Evolutionary conservation across 92 coral and sea anemone species (phyloP), one percentile per base, ranked within the genome.

Genomic region (Chrysogorgia sp.): DNA sequence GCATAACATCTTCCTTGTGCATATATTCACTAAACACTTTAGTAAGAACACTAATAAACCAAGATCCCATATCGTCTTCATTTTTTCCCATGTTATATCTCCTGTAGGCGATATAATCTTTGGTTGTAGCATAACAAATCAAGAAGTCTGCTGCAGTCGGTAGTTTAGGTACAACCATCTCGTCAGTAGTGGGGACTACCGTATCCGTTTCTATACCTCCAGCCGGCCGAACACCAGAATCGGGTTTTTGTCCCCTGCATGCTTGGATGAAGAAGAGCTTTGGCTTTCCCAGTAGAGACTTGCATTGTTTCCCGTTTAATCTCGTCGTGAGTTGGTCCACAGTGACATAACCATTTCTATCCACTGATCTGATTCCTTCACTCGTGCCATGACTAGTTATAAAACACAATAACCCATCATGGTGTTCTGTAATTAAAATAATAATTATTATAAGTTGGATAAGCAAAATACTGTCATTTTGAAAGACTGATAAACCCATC

Each of bases 261-360:
- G 97, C 97, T 62, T 90, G 91, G 40, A 96, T 67, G 81, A 96
- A 96, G 86, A 96, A 92, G 57, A 96, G 74, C 79, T 96, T 96
- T 23, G 99, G 99, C 63, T 96, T 96, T 49, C 90, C 87, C n/a
- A 79, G 77, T 67, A 96, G 45, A 47, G 81, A 61, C n/a, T 81
- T 88, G 58, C 94, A 96, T 31, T 79, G 60, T 17, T 86, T 65
- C 7, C 90, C 99, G 34, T 81, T 82, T 62, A 96, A 90, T 60
- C 79, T 77, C 13, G 80, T 66, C 13, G 96, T 96, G 26, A 96
- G 84, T n/a, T 91, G 83, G 0, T 91, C 96, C 12, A 96, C 92
- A 33, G 84, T 60, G 43, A 91, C 70, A 75, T 79, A 55, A 2
- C 67, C 3, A 41, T 81, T 33, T 15, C 35, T 53, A 75, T 96